Evolutionary conservation across 2,888 invertebrate genomes (phyloP).

Genomic region (Andrena praecox): DNA sequence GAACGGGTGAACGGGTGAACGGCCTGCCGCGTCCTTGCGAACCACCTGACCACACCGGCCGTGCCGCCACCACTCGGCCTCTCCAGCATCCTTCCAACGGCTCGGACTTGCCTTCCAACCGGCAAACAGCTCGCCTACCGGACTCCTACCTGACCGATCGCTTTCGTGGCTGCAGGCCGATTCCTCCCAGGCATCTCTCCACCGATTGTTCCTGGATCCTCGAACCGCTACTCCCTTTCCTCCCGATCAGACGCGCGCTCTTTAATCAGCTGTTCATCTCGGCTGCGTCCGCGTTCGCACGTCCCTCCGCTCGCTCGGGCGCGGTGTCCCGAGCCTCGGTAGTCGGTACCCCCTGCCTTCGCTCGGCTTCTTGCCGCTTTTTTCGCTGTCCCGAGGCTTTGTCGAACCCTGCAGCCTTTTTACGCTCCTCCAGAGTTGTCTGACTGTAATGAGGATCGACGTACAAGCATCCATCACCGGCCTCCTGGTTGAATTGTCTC

Average conservation of each 20-base stretch:
- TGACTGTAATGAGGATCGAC: conserved; percentile 6
- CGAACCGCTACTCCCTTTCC: conserved; percentile 30
- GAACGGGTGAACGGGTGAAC: conserved; percentile 80
- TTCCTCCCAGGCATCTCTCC: conserved; percentile 34
- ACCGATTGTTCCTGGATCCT: conserved; percentile 43
- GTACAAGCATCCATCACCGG: not conserved
- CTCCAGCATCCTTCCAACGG: conserved; percentile 79
- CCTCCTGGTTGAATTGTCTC: not conserved
- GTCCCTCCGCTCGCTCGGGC: not conserved
- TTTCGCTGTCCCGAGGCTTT: conserved; percentile 2
- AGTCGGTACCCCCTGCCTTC: not conserved
- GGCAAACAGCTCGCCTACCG: conserved; percentile 72
- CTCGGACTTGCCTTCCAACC: conserved; percentile 72
- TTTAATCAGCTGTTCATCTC: conserved; percentile 51
- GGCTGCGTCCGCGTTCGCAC: not conserved
- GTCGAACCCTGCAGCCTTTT: not conserved
- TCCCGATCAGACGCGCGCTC: not conserved
- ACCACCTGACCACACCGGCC: conserved; percentile 84
- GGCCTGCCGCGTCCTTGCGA: conserved; percentile 85
- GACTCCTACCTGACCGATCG: conserved; percentile 77
- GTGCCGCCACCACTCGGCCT: conserved; percentile 82
- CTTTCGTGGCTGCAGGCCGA: conserved; percentile 53
- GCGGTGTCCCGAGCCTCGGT: not conserved
- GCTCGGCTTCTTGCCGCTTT: not conserved
- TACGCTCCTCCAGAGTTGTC: not conserved